Percentiles rank a stretch among this genome's conserved stretches.
Conservation (phyloP, 2,888 invertebrate species). For the Caenorhabditis japonica region DNA sequence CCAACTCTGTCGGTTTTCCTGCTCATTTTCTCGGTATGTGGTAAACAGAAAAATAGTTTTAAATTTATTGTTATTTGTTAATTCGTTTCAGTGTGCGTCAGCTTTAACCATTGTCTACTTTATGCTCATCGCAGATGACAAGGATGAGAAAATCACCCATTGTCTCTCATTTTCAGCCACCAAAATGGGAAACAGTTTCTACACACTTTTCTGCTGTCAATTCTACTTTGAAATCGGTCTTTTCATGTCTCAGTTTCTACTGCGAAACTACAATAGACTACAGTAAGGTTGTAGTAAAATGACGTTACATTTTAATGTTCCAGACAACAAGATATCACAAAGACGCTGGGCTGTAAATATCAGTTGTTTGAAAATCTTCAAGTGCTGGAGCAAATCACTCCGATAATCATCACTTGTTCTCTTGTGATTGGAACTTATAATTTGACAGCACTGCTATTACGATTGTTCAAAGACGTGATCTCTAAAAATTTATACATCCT, state of each 20-base stretch:
- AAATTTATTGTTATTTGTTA: too few species aligned
- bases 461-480: neutral
- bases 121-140: neutral
- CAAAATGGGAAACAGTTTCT: neutral
- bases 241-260: neutral
- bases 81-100: neutral
- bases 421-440: neutral
- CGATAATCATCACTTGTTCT: neutral
- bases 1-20: too few species aligned
- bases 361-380: neutral
- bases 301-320: too few species aligned
- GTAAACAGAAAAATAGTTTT: too few species aligned
- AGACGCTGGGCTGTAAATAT: neutral
- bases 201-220: neutral
- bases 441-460: neutral
- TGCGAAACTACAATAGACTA: neutral
- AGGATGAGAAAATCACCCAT: neutral
- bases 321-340: neutral
- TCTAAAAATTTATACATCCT: constrained; percentile 2
- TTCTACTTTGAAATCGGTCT: neutral
- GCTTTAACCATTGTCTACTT: neutral
- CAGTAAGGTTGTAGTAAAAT: neutral
- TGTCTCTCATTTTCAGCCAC: constrained; percentile 3
- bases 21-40: too few species aligned
- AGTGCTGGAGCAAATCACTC: neutral